A percentile compares a stretch with the other conserved stretches of the same genome.
Evolutionary conservation across 2,888 invertebrate species (phyloP).

Genomic region (Latrodectus elegans): DNA sequence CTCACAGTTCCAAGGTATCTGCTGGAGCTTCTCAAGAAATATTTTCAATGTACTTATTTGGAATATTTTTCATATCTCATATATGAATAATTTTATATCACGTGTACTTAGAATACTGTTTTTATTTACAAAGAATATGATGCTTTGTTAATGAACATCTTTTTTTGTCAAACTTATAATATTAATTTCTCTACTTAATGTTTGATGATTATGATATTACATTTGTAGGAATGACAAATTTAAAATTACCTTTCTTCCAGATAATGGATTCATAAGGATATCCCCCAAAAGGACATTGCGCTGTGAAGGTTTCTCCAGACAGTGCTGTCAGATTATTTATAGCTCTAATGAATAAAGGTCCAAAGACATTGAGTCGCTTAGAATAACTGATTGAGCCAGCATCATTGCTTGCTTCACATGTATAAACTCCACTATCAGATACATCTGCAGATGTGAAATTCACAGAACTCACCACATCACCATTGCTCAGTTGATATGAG

Average conservation of each 20-base stretch:
- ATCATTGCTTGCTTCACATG: conserved; percentile 69
- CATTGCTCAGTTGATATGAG: conserved; percentile 23
- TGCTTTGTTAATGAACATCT: no score
- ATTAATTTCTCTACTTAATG: no score
- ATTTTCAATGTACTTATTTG: no score
- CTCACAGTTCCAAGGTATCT: no score
- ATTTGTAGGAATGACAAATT: no score
- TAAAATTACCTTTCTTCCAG: conserved; percentile 68
- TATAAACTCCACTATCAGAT: conserved; percentile 70
- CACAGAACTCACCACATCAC: conserved; percentile 51
- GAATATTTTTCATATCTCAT: no score
- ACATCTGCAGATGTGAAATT: conserved; percentile 62
- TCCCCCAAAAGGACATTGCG: conserved; percentile 70
- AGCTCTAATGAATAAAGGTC: conserved; percentile 65
- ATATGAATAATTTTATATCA: no score
- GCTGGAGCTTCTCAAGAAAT: no score
- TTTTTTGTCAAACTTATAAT: no score
- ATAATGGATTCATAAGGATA: conserved; percentile 67
- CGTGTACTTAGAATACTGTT: no score
- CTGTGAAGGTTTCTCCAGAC: conserved; percentile 48
- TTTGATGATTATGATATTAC: no score
- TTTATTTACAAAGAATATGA: no score
- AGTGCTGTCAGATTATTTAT: conserved; percentile 67
- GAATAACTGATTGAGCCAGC: conserved; percentile 64
- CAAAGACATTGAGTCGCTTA: conserved; percentile 70